phyloP scores from a whole-genome alignment of 2,888 invertebrate species.

The Reticulitermes lucifugus region DNA sequence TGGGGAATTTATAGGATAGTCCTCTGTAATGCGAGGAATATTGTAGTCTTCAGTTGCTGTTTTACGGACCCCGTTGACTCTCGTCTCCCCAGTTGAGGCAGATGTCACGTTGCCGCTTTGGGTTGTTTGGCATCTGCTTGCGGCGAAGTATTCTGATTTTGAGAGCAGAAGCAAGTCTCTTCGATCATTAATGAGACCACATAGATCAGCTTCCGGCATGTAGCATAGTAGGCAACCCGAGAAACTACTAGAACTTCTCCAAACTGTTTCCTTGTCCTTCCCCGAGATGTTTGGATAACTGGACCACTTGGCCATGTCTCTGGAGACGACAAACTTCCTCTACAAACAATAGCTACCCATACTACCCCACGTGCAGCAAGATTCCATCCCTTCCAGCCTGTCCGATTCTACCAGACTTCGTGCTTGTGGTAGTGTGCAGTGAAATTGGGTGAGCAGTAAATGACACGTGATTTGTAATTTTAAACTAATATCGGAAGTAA shows the following conservation, averaged over 20 bases:
- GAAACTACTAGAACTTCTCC: background rate
- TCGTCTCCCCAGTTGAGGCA: background rate
- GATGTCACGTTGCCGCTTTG: background rate
- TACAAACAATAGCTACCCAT: no score
- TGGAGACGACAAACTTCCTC: slow-evolving; percentile 16
- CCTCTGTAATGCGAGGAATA: no score
- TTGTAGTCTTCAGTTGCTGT: no score
- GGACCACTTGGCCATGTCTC: slow-evolving; percentile 24
- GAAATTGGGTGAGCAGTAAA: background rate
- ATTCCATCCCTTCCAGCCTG: background rate
- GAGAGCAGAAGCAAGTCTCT: background rate
- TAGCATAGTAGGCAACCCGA: background rate
- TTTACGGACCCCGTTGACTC: no score
- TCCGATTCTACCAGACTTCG: background rate
- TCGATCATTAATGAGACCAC: slow-evolving; percentile 1
- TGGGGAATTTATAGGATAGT: no score
- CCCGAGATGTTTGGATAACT: slow-evolving; percentile 9
- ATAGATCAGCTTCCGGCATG: background rate
- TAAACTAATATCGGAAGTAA: background rate
- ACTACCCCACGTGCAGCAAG: no score
- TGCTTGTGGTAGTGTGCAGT: background rate
- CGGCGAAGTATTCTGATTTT: slow-evolving; percentile 3
- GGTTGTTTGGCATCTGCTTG: background rate
- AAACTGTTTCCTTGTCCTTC: slow-evolving; percentile 22
- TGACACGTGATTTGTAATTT: background rate